These are phyloP conservation scores for Lochmaea capreae DNA, from an alignment of 2,888 invertebrate genomes.

Conservation along the genomic window DNA sequence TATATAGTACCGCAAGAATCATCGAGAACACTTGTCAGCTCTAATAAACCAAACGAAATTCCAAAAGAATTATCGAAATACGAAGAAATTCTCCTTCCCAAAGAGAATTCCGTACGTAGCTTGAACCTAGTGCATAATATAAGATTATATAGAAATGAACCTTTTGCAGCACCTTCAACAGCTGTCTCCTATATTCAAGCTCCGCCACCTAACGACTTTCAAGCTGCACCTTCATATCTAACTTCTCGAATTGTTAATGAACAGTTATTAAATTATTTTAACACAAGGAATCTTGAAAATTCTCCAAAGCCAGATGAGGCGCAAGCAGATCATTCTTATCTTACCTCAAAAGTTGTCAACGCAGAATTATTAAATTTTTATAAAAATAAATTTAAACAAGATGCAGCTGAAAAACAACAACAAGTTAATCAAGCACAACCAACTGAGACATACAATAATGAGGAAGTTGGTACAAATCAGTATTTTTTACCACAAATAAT, in stretches of 20 bases:
- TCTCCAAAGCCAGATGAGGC: not conserved
- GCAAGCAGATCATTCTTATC: conserved; percentile 29
- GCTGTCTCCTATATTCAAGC: conserved; percentile 33
- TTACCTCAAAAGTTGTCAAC: conserved; percentile 40
- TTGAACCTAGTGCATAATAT: conserved; percentile 42
- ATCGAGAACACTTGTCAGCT: conserved; percentile 17
- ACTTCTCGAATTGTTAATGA: conserved; percentile 35
- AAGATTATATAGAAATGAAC: conserved; percentile 38
- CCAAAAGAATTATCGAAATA: conserved; percentile 45
- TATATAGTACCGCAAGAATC: conserved; percentile 50
- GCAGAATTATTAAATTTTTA: conserved; percentile 53
- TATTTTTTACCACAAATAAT: not conserved
- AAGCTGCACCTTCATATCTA: conserved; percentile 36
- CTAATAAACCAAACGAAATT: conserved; percentile 43
- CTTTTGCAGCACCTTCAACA: conserved; percentile 34
- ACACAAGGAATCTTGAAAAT: conserved; percentile 6
- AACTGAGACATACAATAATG: not conserved
- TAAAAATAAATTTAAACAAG: conserved; percentile 53
- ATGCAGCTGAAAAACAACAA: conserved; percentile 47
- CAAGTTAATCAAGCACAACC: conserved; percentile 29
- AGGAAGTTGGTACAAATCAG: not conserved
- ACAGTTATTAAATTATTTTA: conserved; percentile 14
- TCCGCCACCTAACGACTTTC: conserved; percentile 18
- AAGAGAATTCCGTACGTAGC: conserved; percentile 47
- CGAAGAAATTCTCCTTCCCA: conserved; percentile 49